Evolutionary conservation across 1,140 invertebrate species (phyloP), one percentile per base, ranked within the genome.

Genomic region (Agraylea sexmaculata): DNA sequence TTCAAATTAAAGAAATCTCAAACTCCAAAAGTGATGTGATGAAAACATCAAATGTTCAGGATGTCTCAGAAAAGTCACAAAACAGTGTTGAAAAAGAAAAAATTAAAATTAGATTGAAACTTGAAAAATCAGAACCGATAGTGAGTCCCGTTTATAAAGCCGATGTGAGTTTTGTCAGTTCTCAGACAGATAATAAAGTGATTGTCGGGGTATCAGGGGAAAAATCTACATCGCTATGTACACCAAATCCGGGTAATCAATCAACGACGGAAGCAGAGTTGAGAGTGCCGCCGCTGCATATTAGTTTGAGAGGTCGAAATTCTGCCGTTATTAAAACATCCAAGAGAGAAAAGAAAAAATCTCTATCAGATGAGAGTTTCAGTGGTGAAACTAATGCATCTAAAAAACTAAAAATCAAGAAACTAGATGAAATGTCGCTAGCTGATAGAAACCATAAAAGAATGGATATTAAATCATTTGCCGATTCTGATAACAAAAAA

Each of bases 271-370:
- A 70, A 1, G 77, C 78, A 42, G 85, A 88, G 52, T 77, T 81
- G 1, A 68, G 85, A 41, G 87, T 92, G 13, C 87, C 88, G 16
- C 87, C 87, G 2, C 64, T 92, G 52, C 87, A 91, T 55, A 91
- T 92, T 51, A 87, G 85, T 35, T 62, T 92, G 32, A 69, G 86
- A 45, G 87, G 87, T 6, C 68, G 83, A 30, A 88, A 88, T 62
- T 81, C 83, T 11, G 83, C 82, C n/a, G 83, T 91, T 21, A 87
- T 91, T 34, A 84, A 84, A 44, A 82, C 79, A 51, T 78, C 80
- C 11, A 78, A 80, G 40, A 83, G 83, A 48, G 79, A 83, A 36
- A 75, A 75, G 49, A 81, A 80, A 51, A 80, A 79, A 45, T 49
- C 49, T 13, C 34, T 47, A 12, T 43, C 22, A 18, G 36, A 37